Base-by-base conservation (phyloP, 2,113 vertebrate species). In the Albula glossodonta region DNA sequence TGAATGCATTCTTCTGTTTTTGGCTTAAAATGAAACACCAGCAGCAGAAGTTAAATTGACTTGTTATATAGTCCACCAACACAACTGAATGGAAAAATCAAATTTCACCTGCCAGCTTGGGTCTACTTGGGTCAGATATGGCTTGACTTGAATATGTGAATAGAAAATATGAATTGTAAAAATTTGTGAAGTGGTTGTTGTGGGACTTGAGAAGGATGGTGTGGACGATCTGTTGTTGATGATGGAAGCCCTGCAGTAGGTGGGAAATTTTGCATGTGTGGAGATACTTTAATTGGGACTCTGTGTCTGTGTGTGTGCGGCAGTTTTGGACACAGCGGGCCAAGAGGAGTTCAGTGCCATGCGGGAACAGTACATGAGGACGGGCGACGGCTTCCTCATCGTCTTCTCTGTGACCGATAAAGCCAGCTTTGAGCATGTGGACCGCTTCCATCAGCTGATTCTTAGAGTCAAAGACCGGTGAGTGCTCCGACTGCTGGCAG, bases 311-410 rank as follows among this genome's bases (percentile, higher is more conserved):
- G 41, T 48, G 83, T 74, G 83, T 31, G 84, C 2, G 53, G 7
- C 89, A 97, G 98, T 99, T 88, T 95, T 99, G 94, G 98, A 99
- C 92, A 99, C 98, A 0, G 98, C 98, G 0, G 98, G 98, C 9
- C 98, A 99, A 88, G 98, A 99, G 92, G 98, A 99, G 93, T 99
- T 99, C 96, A 99, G 98, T 0, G 98, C 98, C 13, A 99, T 99
- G 98, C 93, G 98, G 90, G 98, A 99, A 93, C 98, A 99, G 94
- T 99, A 99, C 88, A 99, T 99, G 98, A 96, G 98, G 92, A 99
- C 98, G 0, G 98, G 98, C 51, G 98, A 99, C 0, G 98, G 98
- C 51, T 99, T 99, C 92, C 98, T 99, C 41, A 99, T 99, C 0
- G 98, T 99, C 87, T 99, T 94, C 95, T 99, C 98, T 0, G 98